These are phyloP conservation scores for Ecliptopera silaceata DNA, from an alignment of 2,888 invertebrate species.

Conservation along the genomic window DNA sequence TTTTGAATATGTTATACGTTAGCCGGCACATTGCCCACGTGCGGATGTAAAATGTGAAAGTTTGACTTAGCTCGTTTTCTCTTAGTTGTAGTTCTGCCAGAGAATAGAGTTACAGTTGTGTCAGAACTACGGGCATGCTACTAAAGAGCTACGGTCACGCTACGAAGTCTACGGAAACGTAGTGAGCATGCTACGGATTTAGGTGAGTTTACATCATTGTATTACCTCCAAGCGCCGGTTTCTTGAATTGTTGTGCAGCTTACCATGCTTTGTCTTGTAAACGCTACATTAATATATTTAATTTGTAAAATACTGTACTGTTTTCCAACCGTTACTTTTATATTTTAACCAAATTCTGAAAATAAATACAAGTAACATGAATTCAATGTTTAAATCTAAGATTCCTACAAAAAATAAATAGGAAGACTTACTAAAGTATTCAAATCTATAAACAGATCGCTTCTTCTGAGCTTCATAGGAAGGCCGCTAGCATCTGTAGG, in stretches of 20 bases:
- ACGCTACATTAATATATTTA: no score
- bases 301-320: no score
- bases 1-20: constrained; percentile 70
- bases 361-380: no score
- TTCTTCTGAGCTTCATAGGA: constrained; percentile 9
- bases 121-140: constrained; percentile 22
- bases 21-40: constrained; percentile 58
- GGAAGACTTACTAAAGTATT: background rate
- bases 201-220: background rate
- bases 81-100: constrained; percentile 30
- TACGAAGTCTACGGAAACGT: constrained; percentile 23
- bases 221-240: background rate
- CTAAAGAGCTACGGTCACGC: constrained; percentile 22
- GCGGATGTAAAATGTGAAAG: constrained; percentile 56
- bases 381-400: no score
- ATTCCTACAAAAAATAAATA: no score
- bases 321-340: no score
- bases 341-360: no score
- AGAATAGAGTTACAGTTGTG: background rate
- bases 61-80: constrained; percentile 53
- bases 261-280: background rate
- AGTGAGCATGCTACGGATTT: constrained; percentile 6
- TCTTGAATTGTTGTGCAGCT: background rate
- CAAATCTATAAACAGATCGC: background rate
- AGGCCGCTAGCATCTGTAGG: constrained; percentile 48